Percentiles rank a stretch among this genome's conserved stretches.
These are phyloP conservation scores for Neodiprion fabricii DNA, from an alignment of 1,140 invertebrate genomes.

Conservation along the genomic window DNA sequence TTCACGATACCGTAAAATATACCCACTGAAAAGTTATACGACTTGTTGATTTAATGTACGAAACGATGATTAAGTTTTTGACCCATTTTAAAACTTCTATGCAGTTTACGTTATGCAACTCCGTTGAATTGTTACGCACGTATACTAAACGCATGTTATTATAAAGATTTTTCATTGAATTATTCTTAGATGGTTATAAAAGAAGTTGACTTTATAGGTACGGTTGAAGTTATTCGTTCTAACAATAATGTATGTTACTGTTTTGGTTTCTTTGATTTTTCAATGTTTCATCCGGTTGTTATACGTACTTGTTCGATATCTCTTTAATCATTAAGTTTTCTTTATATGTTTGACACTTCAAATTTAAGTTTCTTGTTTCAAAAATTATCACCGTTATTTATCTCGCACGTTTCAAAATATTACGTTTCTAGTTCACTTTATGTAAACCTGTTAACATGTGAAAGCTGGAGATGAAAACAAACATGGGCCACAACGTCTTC, in stretches of 20 bases:
- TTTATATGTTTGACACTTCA: too few species aligned
- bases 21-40: too few species aligned
- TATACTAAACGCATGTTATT: background rate
- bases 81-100: background rate
- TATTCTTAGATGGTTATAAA: background rate
- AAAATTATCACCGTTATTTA: background rate
- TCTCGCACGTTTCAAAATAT: background rate
- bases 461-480: background rate
- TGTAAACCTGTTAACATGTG: background rate
- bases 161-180: background rate
- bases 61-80: background rate
- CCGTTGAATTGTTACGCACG: background rate
- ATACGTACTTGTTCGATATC: too few species aligned
- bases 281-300: too few species aligned
- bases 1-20: too few species aligned
- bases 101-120: background rate
- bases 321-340: too few species aligned
- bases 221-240: constrained; percentile 1
- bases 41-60: background rate
- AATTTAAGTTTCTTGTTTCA: background rate
- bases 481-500: background rate
- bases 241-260: background rate
- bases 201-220: background rate
- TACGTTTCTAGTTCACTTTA: background rate
- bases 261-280: too few species aligned